Evolutionary conservation across 2,113 vertebrate species (phyloP), one percentile per base, ranked within the genome.

Genomic region (Urocolius indicus): DNA sequence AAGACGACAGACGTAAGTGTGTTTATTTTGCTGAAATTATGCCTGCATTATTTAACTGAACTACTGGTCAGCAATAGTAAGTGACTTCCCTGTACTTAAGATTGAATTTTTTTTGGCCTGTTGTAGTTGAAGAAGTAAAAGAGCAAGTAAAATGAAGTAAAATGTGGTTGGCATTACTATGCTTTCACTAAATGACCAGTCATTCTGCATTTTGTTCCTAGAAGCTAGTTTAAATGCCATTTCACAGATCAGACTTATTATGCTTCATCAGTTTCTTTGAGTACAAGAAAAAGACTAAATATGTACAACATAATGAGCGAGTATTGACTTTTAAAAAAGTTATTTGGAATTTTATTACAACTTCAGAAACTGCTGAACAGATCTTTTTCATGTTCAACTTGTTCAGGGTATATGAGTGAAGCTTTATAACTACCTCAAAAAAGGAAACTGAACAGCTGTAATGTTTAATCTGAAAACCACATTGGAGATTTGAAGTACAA

Each of bases 1-100:
- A 5, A 98, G 99, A 69, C 98, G 99, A 89, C 99, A 99, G 93
- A 99, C 99, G 99, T 99, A 98, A 97, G 99, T 91, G 21, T 29
- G 63, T 2, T 57, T 84, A 57, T 24, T 91, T 71, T 13, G 1
- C 45, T 79, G 65, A 26, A n/a, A 51, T 57, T 78, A 18, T 68
- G 49, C 48, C 21, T 62, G 36, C 13, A 13, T 46, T 27, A 63
- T 20, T 58, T 69, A 72, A 27, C 8, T 73, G 12, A 36, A 16
- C 27, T 61, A 6, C 29, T 82, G 10, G 45, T 84, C 15, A 74
- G 30, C 48, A 52, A 3, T 55, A 67, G 18, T 20, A 79, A 48
- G 30, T 68, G 21, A 65, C 32, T 81, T 52, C 32, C 14, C 1
- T 38, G 12, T 89, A 19, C 34, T 74, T 57, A 26, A 0, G 48